A percentile compares a stretch with the other conserved stretches of the same genome.
phyloP scores from a whole-genome alignment of 2,888 invertebrate species.

The Tanaodytes sp. region DNA sequence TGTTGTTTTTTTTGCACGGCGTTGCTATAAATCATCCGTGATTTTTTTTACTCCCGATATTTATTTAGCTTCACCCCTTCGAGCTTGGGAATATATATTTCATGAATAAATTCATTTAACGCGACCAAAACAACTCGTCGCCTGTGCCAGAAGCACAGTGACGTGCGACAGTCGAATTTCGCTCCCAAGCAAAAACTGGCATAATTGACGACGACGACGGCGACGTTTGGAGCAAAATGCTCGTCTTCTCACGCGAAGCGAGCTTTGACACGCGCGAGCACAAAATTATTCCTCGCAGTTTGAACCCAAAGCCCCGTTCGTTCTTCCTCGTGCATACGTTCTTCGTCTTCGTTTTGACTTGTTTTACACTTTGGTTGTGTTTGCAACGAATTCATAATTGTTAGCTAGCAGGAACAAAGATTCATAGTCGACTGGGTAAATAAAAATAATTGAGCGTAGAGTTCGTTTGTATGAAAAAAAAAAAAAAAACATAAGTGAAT shows the following conservation, averaged over 20 bases:
- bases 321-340: too few species aligned
- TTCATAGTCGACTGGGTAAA: too few species aligned
- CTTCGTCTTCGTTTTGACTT: too few species aligned
- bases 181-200: not conserved
- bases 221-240: slow-evolving; percentile 14
- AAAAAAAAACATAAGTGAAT: too few species aligned
- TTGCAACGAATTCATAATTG: too few species aligned
- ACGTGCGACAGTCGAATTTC: slow-evolving; percentile 14
- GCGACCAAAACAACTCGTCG: slow-evolving; percentile 4
- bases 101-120: slow-evolving; percentile 30
- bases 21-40: slow-evolving; percentile 6
- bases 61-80: not conserved
- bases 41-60: slow-evolving; percentile 5
- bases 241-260: slow-evolving; percentile 10
- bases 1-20: not conserved
- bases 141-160: not conserved
- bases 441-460: too few species aligned
- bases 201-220: slow-evolving; percentile 19
- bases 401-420: too few species aligned
- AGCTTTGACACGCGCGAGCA: slow-evolving; percentile 15
- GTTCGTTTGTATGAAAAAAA: too few species aligned
- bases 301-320: too few species aligned
- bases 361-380: too few species aligned
- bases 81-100: slow-evolving; percentile 1
- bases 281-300: slow-evolving; percentile 16